Percentiles rank a stretch among this genome's conserved stretches.
Conservation (phyloP, 1,140 invertebrate species). For the Meteorus sp. region DNA sequence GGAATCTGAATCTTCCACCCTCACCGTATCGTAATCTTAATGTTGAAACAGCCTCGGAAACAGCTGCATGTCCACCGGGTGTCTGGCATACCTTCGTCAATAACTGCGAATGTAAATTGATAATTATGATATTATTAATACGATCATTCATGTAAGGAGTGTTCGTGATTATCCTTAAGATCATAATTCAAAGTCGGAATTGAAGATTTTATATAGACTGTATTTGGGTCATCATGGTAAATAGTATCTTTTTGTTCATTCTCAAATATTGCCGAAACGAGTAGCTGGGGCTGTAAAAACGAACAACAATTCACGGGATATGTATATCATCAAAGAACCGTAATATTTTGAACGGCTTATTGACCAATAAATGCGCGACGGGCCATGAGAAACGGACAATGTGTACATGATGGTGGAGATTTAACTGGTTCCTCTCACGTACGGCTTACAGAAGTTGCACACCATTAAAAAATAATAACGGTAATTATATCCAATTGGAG, state of each 20-base stretch:
- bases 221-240: no score
- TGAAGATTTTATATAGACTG: no score
- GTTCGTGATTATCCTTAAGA: no score
- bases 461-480: background rate
- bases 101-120: constrained; percentile 63
- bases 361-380: constrained; percentile 22
- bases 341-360: constrained; percentile 19
- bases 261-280: background rate
- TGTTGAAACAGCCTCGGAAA: constrained; percentile 88
- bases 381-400: background rate
- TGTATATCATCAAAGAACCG: constrained; percentile 1
- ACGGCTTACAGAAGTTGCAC: constrained; percentile 7
- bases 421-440: constrained; percentile 34
- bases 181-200: no score
- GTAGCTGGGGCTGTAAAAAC: background rate
- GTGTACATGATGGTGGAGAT: constrained; percentile 30
- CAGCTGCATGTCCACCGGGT: constrained; percentile 74
- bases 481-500: no score
- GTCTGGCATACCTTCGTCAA: constrained; percentile 76
- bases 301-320: background rate
- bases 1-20: constrained; percentile 86
- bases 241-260: no score
- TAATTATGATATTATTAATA: background rate
- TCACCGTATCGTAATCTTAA: constrained; percentile 86
- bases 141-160: background rate